phyloP scores from a whole-genome alignment of 1,140 invertebrate genomes.

The Drosophila virilis region DNA sequence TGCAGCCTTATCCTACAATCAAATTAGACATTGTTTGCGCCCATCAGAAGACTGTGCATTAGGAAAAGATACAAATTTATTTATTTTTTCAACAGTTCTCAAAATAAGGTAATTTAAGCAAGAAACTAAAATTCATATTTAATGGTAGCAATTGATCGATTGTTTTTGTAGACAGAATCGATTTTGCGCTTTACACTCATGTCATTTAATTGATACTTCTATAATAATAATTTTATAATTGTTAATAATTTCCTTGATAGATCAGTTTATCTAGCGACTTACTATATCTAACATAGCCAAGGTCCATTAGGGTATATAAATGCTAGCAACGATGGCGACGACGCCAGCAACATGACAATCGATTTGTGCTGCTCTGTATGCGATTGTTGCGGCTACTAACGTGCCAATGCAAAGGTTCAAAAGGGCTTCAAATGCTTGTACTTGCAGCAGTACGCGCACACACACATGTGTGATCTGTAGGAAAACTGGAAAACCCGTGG shows the following conservation, averaged over 20 bases:
- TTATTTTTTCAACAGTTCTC: no score
- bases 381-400: conserved; percentile 72
- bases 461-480: conserved; percentile 25
- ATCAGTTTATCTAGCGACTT: background rate
- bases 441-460: background rate
- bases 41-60: no score
- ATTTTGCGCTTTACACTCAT: no score
- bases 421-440: conserved; percentile 57
- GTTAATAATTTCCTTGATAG: no score
- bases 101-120: no score
- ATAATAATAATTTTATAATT: no score
- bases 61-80: no score
- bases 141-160: no score
- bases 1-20: conserved; percentile 4
- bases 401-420: conserved; percentile 76
- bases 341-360: conserved; percentile 69
- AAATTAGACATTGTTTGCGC: background rate
- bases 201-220: background rate
- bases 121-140: no score
- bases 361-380: conserved; percentile 71
- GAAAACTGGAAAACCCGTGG: conserved; percentile 16
- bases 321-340: conserved; percentile 33
- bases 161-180: no score
- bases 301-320: conserved; percentile 17
- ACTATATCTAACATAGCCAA: background rate